Conservation (phyloP, 2,797 vertebrate species). For the Karalla daura region DNA sequence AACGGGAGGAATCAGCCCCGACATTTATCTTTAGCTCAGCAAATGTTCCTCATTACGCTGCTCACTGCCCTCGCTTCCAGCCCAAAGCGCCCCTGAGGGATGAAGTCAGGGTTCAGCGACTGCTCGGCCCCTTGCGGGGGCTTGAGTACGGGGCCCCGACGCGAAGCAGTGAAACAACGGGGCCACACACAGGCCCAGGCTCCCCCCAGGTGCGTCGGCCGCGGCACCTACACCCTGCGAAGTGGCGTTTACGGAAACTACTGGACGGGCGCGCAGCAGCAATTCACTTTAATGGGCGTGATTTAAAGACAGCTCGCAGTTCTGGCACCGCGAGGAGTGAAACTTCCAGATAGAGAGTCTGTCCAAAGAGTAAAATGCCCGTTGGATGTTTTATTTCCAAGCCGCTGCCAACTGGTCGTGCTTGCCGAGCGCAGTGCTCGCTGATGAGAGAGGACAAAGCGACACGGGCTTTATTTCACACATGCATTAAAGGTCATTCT, state of each 20-base stretch:
- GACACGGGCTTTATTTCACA: neutral
- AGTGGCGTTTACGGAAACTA: neutral
- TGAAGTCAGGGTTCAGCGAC: constrained; percentile 19
- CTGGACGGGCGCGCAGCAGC: neutral
- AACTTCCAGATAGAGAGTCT: constrained; percentile 4
- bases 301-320: neutral
- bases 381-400: neutral
- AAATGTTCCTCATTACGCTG: constrained; percentile 8
- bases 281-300: neutral
- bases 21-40: constrained; percentile 24
- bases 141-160: constrained; percentile 18
- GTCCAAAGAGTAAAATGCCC: neutral
- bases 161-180: constrained; percentile 13
- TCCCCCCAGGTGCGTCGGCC: neutral
- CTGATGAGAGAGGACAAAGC: neutral
- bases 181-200: constrained; percentile 3
- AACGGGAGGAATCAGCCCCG: neutral
- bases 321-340: neutral
- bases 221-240: neutral
- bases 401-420: neutral
- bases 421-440: neutral
- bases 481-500: neutral
- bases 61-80: constrained; percentile 31
- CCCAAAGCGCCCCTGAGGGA: constrained; percentile 37
- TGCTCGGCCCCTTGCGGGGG: constrained; percentile 4